phyloP scores from a whole-genome alignment of 2,113 vertebrate species.

The Damaliscus lunatus region DNA sequence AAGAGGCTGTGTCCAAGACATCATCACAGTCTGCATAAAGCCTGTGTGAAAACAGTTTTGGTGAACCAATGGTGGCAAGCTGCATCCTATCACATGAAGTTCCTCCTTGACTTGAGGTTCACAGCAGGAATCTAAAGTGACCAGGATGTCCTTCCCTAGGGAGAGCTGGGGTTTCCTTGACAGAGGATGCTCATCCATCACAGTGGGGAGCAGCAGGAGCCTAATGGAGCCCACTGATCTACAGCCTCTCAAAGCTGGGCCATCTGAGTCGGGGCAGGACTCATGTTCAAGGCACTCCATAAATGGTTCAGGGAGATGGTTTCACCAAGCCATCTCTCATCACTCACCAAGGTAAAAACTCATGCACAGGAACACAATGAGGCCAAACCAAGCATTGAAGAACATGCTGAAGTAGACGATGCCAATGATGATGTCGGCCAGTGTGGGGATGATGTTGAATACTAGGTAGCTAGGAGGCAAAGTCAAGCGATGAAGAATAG shows the following conservation, averaged over 20 bases:
- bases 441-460: slow-evolving; percentile 95
- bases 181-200: background rate
- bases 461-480: slow-evolving; percentile 89
- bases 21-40: background rate
- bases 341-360: slow-evolving; percentile 93
- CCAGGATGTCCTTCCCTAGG: background rate
- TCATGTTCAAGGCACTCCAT: background rate
- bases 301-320: background rate
- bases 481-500: background rate
- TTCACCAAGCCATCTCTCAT: background rate
- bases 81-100: background rate
- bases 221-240: background rate
- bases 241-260: background rate
- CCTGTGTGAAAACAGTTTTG: background rate
- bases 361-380: slow-evolving; percentile 97
- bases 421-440: slow-evolving; percentile 92
- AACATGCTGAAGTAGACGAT: slow-evolving; percentile 93
- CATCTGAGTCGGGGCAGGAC: background rate
- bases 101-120: background rate
- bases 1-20: background rate
- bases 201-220: background rate
- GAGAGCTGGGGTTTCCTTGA: background rate
- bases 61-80: background rate
- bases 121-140: background rate
- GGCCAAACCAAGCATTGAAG: slow-evolving; percentile 98